Evolutionary conservation across 2,113 vertebrate genomes (phyloP).

Genomic region (Poecilia latipinna): DNA sequence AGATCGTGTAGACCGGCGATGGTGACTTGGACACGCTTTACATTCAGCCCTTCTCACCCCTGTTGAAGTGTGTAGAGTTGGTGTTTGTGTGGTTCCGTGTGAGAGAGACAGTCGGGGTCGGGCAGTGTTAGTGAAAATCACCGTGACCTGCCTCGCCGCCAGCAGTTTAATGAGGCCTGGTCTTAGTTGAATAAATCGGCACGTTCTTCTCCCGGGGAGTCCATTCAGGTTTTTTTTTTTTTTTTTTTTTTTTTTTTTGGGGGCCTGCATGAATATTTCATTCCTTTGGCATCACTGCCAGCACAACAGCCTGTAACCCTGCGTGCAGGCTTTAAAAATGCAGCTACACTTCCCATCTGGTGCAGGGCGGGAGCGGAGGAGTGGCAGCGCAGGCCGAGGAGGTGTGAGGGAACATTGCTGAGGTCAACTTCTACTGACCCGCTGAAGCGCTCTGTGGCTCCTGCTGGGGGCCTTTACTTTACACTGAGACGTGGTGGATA

Average conservation of each 20-base stretch:
- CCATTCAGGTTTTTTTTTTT: conserved; percentile 75
- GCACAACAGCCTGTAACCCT: conserved; percentile 85
- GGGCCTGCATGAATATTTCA: conserved; percentile 83
- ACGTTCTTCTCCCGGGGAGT: conserved; percentile 81
- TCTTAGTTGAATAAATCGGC: conserved; percentile 80
- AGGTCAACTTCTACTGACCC: conserved; percentile 76
- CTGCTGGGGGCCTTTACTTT: background rate
- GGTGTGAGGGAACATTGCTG: conserved; percentile 78
- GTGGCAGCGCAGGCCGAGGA: conserved; percentile 58
- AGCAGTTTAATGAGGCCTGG: conserved; percentile 82
- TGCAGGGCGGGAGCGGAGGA: conserved; percentile 73
- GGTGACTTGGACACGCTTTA: conserved; percentile 33
- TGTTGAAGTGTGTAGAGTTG: conserved; percentile 2
- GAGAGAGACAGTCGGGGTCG: conserved; percentile 59
- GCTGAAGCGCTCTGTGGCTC: conserved; percentile 23
- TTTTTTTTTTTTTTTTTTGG: background rate
- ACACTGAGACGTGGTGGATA: background rate
- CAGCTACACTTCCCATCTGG: conserved; percentile 83
- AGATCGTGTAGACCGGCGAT: conserved; percentile 1
- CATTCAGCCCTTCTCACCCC: conserved; percentile 4
- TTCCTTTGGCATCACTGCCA: conserved; percentile 78
- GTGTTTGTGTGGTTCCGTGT: conserved; percentile 8
- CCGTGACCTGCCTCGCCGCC: conserved; percentile 80
- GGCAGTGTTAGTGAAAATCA: conserved; percentile 76
- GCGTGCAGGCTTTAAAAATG: conserved; percentile 68